phyloP scores from a whole-genome alignment of 2,888 invertebrate genomes.

The Gari tellinella region DNA sequence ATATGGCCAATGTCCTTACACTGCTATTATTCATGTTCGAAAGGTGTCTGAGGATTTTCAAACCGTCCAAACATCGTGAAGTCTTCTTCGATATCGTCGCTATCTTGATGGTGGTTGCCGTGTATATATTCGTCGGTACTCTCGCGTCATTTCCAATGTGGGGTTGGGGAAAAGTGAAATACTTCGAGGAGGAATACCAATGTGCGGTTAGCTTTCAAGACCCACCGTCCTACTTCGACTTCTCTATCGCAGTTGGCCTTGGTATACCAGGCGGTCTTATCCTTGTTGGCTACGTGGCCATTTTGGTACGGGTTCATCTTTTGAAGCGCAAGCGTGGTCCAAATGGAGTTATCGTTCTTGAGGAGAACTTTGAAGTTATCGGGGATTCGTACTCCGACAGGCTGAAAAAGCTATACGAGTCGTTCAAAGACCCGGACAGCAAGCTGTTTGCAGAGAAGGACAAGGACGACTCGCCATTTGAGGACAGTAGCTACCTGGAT shows the following conservation, averaged over 20 bases:
- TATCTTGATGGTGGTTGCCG: conserved; percentile 52
- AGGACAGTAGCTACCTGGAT: conserved; percentile 53
- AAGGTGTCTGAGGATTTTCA: conserved; percentile 62
- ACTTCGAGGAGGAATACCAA: conserved; percentile 65
- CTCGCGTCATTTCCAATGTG: conserved; percentile 68
- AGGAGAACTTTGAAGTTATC: conserved; percentile 52
- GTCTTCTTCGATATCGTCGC: conserved; percentile 64
- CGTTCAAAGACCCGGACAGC: conserved; percentile 63
- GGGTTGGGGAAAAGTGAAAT: conserved; percentile 67
- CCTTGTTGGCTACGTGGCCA: conserved; percentile 53
- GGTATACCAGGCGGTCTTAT: conserved; percentile 62
- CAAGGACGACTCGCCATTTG: conserved; percentile 41
- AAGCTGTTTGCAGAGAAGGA: conserved; percentile 59
- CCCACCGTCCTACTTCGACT: conserved; percentile 65
- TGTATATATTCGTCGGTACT: conserved; percentile 67
- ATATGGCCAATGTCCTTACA: conserved; percentile 65
- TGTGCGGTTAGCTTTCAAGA: conserved; percentile 66
- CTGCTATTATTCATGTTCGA: conserved; percentile 67
- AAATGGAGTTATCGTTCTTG: conserved; percentile 62
- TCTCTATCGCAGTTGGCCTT: conserved; percentile 63
- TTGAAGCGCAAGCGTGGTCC: conserved; percentile 45
- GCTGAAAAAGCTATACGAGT: conserved; percentile 61
- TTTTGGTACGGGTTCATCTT: conserved; percentile 51
- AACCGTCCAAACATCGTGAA: conserved; percentile 70
- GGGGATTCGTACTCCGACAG: conserved; percentile 69